Evolutionary conservation across 2,888 invertebrate genomes (phyloP).

Genomic region (Catocala nupta): DNA sequence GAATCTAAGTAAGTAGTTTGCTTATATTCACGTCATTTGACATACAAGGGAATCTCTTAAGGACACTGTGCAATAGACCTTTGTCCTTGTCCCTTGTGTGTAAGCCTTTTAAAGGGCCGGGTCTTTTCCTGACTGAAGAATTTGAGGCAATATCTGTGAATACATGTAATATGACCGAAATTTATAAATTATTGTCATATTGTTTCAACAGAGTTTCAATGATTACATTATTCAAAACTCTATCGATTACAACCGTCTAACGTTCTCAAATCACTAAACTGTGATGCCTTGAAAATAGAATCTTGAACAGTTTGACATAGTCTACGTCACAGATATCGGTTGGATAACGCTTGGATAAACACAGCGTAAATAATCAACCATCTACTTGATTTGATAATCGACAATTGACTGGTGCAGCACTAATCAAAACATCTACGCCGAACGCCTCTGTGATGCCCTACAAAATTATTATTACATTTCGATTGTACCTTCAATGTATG

Average conservation of each 20-base stretch:
- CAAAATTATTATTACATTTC: slow-evolving; percentile 42
- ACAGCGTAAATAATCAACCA: slow-evolving; percentile 68
- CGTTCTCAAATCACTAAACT: not conserved
- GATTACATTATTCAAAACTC: too few relatives aligned
- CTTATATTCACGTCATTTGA: too few relatives aligned
- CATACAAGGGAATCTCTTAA: too few relatives aligned
- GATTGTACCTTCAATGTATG: slow-evolving; percentile 15
- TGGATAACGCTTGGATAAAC: slow-evolving; percentile 57
- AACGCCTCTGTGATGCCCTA: slow-evolving; percentile 57
- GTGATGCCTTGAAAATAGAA: slow-evolving; percentile 9
- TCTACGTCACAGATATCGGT: slow-evolving; percentile 32
- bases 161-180: too few relatives aligned
- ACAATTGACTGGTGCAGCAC: slow-evolving; percentile 63
- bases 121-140: too few relatives aligned
- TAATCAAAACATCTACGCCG: slow-evolving; percentile 65
- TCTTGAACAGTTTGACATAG: slow-evolving; percentile 17
- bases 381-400: slow-evolving; percentile 66
- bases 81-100: too few relatives aligned
- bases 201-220: too few relatives aligned
- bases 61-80: too few relatives aligned
- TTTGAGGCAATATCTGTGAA: too few relatives aligned
- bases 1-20: too few relatives aligned
- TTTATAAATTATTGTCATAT: too few relatives aligned
- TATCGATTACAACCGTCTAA: not conserved
- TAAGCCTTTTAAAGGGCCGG: too few relatives aligned